A percentile compares a stretch with the other conserved stretches of the same genome.
These are phyloP conservation scores for Pogoniulus pusillus DNA, from an alignment of 2,797 vertebrate genomes.

Conservation along the genomic window DNA sequence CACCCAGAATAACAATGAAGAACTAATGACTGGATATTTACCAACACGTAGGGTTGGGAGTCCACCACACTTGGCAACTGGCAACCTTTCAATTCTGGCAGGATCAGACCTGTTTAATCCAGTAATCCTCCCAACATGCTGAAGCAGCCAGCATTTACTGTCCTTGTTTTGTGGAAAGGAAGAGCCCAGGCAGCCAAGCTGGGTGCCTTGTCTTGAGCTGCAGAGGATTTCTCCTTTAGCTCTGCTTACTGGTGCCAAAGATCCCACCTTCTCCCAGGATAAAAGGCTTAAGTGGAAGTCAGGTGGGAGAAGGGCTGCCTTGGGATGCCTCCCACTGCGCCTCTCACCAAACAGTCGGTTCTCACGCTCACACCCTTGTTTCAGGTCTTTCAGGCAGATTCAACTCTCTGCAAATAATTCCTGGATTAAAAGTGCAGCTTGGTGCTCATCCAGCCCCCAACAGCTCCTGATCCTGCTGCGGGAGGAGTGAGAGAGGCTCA, in stretches of 20 bases:
- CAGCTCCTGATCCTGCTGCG: background rate
- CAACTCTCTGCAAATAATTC: background rate
- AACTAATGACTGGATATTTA: background rate
- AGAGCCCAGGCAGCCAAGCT: background rate
- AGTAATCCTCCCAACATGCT: conserved; percentile 30
- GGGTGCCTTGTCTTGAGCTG: background rate
- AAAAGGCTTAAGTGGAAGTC: background rate
- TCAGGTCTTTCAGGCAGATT: conserved; percentile 13
- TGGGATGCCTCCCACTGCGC: background rate
- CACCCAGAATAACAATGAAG: background rate
- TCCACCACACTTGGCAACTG: background rate
- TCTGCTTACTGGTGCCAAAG: background rate
- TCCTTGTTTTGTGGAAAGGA: conserved; percentile 1
- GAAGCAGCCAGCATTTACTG: background rate
- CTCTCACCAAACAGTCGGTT: conserved; percentile 1
- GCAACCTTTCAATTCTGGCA: conserved; percentile 19
- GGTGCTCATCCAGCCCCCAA: background rate
- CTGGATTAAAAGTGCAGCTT: conserved; percentile 33
- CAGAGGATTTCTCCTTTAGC: background rate
- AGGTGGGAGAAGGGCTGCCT: background rate
- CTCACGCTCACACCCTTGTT: conserved; percentile 16
- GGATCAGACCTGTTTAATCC: conserved; percentile 55
- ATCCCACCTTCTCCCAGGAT: background rate
- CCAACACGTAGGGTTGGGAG: background rate
- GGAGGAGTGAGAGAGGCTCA: background rate